phyloP scores from a whole-genome alignment of 2,113 vertebrate species.

The Haliaeetus leucogaster region DNA sequence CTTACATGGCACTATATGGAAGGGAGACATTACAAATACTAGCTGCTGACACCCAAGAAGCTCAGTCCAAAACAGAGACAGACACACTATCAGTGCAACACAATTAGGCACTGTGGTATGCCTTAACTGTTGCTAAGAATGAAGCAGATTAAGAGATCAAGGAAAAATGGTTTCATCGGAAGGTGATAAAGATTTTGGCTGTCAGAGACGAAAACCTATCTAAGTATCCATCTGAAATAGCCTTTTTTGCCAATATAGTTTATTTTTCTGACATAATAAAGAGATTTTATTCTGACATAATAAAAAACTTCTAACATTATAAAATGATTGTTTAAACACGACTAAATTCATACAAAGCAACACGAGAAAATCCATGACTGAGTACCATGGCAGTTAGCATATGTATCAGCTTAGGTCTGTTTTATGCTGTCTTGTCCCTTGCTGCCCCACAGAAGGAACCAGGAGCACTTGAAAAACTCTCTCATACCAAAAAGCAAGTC shows the following conservation, averaged over 20 bases:
- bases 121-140: neutral
- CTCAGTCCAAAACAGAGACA: neutral
- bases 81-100: neutral
- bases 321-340: neutral
- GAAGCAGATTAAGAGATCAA: neutral
- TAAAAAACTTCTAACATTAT: neutral
- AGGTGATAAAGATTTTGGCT: neutral
- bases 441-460: neutral
- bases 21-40: neutral
- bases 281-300: neutral
- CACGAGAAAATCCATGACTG: neutral
- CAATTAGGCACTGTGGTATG: neutral
- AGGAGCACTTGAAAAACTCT: neutral
- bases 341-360: neutral
- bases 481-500: neutral
- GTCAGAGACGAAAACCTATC: neutral
- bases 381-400: fast-evolving
- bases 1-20: neutral
- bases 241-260: neutral
- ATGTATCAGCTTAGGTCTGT: neutral
- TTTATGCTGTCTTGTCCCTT: neutral
- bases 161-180: neutral
- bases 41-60: neutral
- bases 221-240: neutral
- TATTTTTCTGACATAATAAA: neutral